These are phyloP conservation scores for Otis tarda DNA, from an alignment of 2,113 vertebrate species.

Conservation along the genomic window DNA sequence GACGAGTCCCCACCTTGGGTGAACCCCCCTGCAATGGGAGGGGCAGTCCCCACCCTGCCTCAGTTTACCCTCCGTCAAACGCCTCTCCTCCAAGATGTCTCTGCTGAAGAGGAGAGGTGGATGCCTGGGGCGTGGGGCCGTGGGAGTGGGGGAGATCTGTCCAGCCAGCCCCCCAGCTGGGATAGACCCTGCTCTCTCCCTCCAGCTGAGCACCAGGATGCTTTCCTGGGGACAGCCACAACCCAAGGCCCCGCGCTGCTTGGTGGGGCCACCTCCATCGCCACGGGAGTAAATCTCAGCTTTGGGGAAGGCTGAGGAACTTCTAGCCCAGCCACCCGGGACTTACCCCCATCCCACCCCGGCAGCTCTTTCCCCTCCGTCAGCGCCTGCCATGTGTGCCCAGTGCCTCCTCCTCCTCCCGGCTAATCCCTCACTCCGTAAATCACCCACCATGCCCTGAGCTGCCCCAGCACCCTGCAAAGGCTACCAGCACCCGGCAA, in stretches of 20 bases:
- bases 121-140: fast-evolving
- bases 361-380: not conserved
- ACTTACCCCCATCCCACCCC: not conserved
- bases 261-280: not conserved
- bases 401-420: not conserved
- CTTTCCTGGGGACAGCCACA: not conserved
- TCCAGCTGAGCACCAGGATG: not conserved
- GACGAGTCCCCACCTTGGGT: not conserved
- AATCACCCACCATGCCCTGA: not conserved
- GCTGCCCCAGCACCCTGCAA: not conserved
- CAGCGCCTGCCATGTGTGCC: not conserved
- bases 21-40: not conserved
- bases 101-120: not conserved
- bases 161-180: not conserved
- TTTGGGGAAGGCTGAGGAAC: not conserved
- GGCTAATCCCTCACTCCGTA: not conserved
- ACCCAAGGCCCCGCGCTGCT: not conserved
- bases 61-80: not conserved
- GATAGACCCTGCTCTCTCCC: not conserved
- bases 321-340: not conserved
- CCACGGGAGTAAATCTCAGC: not conserved
- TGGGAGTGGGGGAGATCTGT: not conserved
- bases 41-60: not conserved
- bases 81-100: not conserved
- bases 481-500: too few relatives aligned